Percentiles rank a stretch among this genome's conserved stretches.
These are phyloP conservation scores for Chondrilla cf. caribensis DNA, from an alignment of 37 sponge, comb jelly and placozoan species.

Conservation along the genomic window DNA sequence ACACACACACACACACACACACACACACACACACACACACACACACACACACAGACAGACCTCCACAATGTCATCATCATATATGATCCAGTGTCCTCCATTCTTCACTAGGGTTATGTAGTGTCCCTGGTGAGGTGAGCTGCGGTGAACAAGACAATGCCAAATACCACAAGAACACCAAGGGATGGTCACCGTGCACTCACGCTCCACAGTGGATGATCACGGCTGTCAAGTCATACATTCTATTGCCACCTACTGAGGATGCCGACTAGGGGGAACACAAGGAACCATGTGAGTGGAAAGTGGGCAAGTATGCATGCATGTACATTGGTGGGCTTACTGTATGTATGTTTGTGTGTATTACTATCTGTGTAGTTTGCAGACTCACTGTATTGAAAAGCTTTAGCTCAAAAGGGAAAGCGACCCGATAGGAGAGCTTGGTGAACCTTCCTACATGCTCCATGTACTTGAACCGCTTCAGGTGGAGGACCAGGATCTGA, in stretches of 20 bases:
- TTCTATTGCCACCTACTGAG: conserved; percentile 66
- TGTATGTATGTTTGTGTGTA: background rate
- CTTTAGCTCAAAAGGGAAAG: conserved; percentile 94
- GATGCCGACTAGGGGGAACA: conserved; percentile 75
- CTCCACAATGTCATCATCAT: conserved; percentile 88
- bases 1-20: conserved; percentile 45
- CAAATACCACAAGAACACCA: conserved; percentile 13
- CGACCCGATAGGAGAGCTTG: conserved; percentile 92
- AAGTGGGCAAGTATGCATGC: background rate
- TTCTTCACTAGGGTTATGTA: conserved; percentile 94
- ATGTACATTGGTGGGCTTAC: background rate
- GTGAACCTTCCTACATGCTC: conserved; percentile 76
- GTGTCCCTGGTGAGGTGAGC: conserved; percentile 94
- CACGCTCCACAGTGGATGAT: conserved; percentile 97
- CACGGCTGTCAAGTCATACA: conserved; percentile 90
- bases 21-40: conserved; percentile 13
- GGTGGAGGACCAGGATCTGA: conserved; percentile 87
- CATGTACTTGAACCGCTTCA: conserved; percentile 97
- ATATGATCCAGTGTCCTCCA: conserved; percentile 82
- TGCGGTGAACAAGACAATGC: conserved; percentile 16
- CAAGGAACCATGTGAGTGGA: background rate
- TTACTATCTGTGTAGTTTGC: background rate
- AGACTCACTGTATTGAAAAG: conserved; percentile 87
- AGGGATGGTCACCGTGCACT: background rate
- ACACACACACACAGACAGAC: conserved; percentile 32